Base-by-base conservation (phyloP, 2,888 invertebrate species). In the Actias luna region DNA sequence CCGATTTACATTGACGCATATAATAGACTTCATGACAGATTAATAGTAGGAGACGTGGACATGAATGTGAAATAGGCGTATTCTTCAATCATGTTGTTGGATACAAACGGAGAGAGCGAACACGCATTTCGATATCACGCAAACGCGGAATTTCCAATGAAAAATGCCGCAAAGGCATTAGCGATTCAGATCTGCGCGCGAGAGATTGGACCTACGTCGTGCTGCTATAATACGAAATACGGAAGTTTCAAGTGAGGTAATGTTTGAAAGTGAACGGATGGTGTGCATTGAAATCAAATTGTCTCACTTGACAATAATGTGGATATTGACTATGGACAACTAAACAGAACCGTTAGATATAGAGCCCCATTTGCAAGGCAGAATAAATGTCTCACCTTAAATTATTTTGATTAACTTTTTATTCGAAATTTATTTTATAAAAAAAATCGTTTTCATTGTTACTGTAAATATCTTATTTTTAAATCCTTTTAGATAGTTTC, bases 101-200 rank as follows among this genome's bases (percentile, higher is more conserved):
- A 46, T 60, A 42, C 18, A 68, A 67, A 65, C 65, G 72, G 88
- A 85, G 88, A 87, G 85, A 86, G 84, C 77, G 74, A 46, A 31
- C 59, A 67, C 62, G 64, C 52, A 42, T 52, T 42, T 69, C 70
- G 65, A 63, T 66, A 71, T 74, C 87, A 88, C 88, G 87, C 89
- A 74, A 85, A 71, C 70, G 65, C 63, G 66, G 80, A 85, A 85
- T 89, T 88, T 88, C 87, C 84, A 87, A 84, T 84, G 84, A 84
- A 83, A 82, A 79, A 84, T 82, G 78, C 82, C 71, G 78, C 77
- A 81, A 77, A 76, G 69, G 65, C 66, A 66, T 68, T 71, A 67
- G 64, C 68, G 69, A 67, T 70, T 67, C 70, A 59, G 60, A 67
- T 61, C 63, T 65, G 67, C 73, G 69, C 69, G 71, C 66, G 70